Evolutionary conservation across 2,113 vertebrate species (phyloP).

Genomic region (Bubo blakistoni): DNA sequence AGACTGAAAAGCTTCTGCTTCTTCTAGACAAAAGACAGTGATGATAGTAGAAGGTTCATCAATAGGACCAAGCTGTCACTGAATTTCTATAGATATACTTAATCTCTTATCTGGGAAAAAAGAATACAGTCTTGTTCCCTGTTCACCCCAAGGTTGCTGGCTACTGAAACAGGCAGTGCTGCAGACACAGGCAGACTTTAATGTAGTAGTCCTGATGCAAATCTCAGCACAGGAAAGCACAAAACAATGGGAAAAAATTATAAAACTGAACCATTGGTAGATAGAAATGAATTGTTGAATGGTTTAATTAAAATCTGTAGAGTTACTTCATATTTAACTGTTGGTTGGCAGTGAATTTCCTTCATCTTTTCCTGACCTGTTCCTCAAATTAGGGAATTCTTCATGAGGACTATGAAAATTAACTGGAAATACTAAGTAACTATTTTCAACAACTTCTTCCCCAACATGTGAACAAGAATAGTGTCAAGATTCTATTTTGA

Average conservation of each 20-base stretch:
- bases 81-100: neutral
- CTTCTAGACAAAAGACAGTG: neutral
- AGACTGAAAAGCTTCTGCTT: neutral
- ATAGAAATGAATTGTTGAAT: neutral
- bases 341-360: neutral
- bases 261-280: neutral
- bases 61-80: neutral
- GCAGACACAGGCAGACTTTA: neutral
- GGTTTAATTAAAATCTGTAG: neutral
- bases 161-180: neutral
- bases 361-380: neutral
- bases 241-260: neutral
- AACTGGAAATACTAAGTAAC: neutral
- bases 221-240: neutral
- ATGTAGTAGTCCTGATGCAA: neutral
- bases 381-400: neutral
- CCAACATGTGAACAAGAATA: neutral
- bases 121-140: neutral
- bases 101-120: neutral
- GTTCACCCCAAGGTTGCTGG: fast-evolving
- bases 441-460: neutral
- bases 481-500: neutral
- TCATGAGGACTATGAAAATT: neutral
- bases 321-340: neutral
- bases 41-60: neutral